A percentile compares a stretch with the other conserved stretches of the same genome.
phyloP scores from a whole-genome alignment of 2,888 invertebrate species.

The Dasypogon diadema region DNA sequence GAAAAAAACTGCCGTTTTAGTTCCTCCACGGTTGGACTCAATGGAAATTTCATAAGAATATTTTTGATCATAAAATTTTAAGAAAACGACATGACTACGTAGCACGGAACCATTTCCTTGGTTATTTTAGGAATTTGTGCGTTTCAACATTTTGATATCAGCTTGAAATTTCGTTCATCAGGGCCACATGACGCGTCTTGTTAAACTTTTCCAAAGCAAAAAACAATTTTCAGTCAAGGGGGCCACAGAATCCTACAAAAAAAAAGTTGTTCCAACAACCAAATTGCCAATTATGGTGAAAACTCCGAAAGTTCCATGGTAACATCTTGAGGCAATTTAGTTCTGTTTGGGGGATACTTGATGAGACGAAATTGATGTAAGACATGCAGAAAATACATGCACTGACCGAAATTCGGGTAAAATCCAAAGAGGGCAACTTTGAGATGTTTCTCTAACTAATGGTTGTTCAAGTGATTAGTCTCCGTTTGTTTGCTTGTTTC shows the following conservation, averaged over 20 bases:
- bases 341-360: not conserved
- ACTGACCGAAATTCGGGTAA: not conserved
- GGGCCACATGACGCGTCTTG: constrained; percentile 36
- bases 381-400: constrained; percentile 6
- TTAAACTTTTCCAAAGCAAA: constrained; percentile 13
- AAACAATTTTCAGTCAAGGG: constrained; percentile 6
- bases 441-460: too few species aligned
- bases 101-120: not conserved
- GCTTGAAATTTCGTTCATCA: constrained; percentile 27
- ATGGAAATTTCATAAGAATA: constrained; percentile 14
- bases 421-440: not conserved
- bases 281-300: constrained; percentile 49
- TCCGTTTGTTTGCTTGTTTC: too few species aligned
- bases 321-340: constrained; percentile 44
- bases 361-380: constrained; percentile 24
- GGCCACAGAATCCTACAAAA: not conserved
- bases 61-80: constrained; percentile 30
- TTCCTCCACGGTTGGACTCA: not conserved
- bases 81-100: constrained; percentile 5
- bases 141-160: constrained; percentile 9
- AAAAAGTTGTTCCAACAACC: constrained; percentile 12
- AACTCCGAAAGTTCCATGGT: constrained; percentile 39
- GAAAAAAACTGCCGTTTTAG: not conserved
- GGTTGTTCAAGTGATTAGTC: too few species aligned
- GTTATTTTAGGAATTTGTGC: not conserved